Evolutionary conservation across 92 coral and sea anemone genomes (phyloP), one percentile per base, ranked within the genome.

Genomic region (Phymanthus crucifer): DNA sequence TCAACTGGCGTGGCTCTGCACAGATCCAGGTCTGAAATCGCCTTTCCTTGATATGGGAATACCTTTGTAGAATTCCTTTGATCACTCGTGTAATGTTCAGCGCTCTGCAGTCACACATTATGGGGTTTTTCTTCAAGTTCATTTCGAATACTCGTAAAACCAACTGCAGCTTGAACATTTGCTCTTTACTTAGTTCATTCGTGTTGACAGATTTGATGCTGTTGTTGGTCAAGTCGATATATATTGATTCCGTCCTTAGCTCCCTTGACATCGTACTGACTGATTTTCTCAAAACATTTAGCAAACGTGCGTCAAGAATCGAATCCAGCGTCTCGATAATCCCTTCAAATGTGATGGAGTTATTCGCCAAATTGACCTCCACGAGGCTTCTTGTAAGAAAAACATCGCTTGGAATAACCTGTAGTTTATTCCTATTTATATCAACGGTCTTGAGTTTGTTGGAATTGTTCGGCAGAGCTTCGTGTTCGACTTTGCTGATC

Each of bases 11-110:
- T 4, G 93, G 93, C 26, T 73, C 66, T 33, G 87, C 74, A 56
- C 98, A 93, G 46, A 85, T 73, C 94, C 98, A 93, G 19, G 89
- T 78, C 32, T 83, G 32, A 82, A 91, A 91, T 5, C 79, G 90
- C 11, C 21, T 7, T 1, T 50, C 19, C 43, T 21, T 6, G 12
- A 91, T 46, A 23, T 72, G 56, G 12, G 74, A 32, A 38, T 79
- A 40, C 29, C 31, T 78, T 23, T 29, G 69, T 26, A 74, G 58
- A 45, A 83, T 52, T 0, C 45, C 8, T 61, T 70, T 78, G 6
- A 91, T 71, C 77, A 84, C 61, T 19, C 72, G 86, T 21, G 57
- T 50, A 1, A 84, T 24, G 9, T 12, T 23, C 27, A 89, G n/a
- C 18, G 78, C 77, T 27, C 71, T 58, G 32, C 98, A 88, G 64